Base-by-base conservation (phyloP, 2,797 vertebrate genomes). In the Sebastes elongatus region DNA sequence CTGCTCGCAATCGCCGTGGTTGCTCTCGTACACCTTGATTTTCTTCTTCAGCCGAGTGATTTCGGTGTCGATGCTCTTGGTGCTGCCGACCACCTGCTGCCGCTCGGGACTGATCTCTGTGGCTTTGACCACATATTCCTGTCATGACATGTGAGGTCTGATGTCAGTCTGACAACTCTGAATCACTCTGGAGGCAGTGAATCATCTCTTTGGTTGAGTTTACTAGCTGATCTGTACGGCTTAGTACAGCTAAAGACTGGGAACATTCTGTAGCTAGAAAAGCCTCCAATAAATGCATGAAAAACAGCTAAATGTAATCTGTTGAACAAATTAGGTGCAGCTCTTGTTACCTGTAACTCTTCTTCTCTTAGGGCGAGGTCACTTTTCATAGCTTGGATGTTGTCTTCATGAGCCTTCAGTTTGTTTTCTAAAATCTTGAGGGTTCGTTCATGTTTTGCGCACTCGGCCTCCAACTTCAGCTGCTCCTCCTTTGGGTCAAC, bases 1-100 rank as follows among this genome's bases (percentile, higher is more conserved):
- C 86, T 92, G 87, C 68, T 94, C 91, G 61, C 90, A 92, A 73
- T 94, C 84, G 7, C 95, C 93, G 13, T 95, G 87, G 88, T 49
- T 91, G 35, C 86, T 92, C 91, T 95, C 93, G 4, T 85, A 87
- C 25, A 89, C 74, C 46, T 83, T 85, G 77, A 95, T 87, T 38
- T 87, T 93, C 80, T 79, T 90, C 61, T 88, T 89, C 76, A 95
- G 81, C 2, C 83, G 80, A 18, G 90, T 94, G 86, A 95, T 95
- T 86, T 94, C 93, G 0, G 59, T 61, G 76, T 94, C 93, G 5
- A 95, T 76, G 84, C 85, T 91, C 69, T 76, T 93, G 32, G 91
- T 74, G 76, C 84, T 95, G 60, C 89, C 32, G 16, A 84, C 80
- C 25, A 84, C 83, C 14, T 61, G 64, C 81, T 88, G 91, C 30